These are phyloP conservation scores for Acridotheres tristis DNA, from an alignment of 2,797 vertebrate genomes.

Conservation along the genomic window DNA sequence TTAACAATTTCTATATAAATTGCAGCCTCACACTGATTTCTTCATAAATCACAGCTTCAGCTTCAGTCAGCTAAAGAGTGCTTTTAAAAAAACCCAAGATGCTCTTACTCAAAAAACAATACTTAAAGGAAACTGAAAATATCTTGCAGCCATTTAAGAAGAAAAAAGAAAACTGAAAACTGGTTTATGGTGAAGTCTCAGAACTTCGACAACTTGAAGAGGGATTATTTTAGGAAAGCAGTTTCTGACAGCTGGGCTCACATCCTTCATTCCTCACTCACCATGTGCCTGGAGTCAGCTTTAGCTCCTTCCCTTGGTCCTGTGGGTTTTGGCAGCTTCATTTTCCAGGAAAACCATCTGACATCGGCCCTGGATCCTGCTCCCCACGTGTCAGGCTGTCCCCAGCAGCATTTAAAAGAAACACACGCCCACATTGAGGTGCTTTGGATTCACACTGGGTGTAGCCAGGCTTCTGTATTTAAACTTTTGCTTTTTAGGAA, in stretches of 20 bases:
- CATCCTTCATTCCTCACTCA: background rate
- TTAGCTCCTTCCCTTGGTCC: background rate
- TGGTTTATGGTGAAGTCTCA: background rate
- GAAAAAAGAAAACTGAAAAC: background rate
- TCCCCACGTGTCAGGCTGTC: background rate
- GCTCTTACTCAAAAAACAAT: background rate
- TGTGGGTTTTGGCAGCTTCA: background rate
- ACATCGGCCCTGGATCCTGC: background rate
- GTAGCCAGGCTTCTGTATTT: too few species aligned
- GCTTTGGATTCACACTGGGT: fast-evolving
- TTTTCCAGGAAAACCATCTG: background rate
- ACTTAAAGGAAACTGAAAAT: background rate
- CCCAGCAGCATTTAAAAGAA: background rate
- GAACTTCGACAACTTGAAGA: background rate
- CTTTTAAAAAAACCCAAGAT: background rate
- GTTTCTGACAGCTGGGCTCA: background rate
- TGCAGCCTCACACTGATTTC: background rate
- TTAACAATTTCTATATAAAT: background rate
- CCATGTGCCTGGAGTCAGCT: background rate
- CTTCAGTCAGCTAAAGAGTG: background rate
- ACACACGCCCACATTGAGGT: fast-evolving
- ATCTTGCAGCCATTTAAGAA: background rate
- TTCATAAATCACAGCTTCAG: background rate
- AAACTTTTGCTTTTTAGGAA: background rate
- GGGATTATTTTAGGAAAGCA: background rate